Conservation (phyloP, 2,113 vertebrate genomes). For the Podarcis cretensis region DNA sequence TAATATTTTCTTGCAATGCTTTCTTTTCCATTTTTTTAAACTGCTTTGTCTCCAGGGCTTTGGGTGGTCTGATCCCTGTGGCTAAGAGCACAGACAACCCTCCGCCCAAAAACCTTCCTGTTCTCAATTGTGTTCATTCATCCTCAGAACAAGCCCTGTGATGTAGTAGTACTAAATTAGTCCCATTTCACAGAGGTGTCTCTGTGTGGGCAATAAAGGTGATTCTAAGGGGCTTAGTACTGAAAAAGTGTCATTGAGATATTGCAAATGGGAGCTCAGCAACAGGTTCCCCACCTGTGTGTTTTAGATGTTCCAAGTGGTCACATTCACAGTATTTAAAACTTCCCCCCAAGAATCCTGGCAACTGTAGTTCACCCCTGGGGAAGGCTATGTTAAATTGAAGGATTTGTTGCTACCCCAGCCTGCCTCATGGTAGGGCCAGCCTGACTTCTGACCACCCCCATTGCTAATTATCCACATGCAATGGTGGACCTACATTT, state of each 20-base stretch:
- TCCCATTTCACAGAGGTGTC: neutral
- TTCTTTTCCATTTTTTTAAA: neutral
- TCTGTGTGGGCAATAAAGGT: neutral
- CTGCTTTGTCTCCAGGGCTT: conserved; percentile 1
- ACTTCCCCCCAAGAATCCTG: too few relatives aligned
- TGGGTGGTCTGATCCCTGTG: neutral
- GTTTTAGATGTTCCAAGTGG: neutral
- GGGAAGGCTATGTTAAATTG: neutral
- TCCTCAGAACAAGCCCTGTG: neutral
- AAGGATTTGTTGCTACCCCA: neutral
- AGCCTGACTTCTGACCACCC: too few relatives aligned
- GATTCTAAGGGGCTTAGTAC: too few relatives aligned
- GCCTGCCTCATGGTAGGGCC: too few relatives aligned
- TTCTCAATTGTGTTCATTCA: neutral
- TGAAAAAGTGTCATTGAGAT: too few relatives aligned
- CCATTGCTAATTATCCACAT: too few relatives aligned
- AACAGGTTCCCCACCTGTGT: too few relatives aligned
- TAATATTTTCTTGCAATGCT: neutral
- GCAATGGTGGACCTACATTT: too few relatives aligned
- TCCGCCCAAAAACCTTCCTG: neutral
- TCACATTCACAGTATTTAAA: too few relatives aligned
- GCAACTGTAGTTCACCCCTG: too few relatives aligned
- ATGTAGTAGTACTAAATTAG: neutral
- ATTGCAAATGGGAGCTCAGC: too few relatives aligned
- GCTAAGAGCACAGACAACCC: neutral